Base-by-base conservation (phyloP, 2,888 invertebrate species). In the Tenthredo livida region DNA sequence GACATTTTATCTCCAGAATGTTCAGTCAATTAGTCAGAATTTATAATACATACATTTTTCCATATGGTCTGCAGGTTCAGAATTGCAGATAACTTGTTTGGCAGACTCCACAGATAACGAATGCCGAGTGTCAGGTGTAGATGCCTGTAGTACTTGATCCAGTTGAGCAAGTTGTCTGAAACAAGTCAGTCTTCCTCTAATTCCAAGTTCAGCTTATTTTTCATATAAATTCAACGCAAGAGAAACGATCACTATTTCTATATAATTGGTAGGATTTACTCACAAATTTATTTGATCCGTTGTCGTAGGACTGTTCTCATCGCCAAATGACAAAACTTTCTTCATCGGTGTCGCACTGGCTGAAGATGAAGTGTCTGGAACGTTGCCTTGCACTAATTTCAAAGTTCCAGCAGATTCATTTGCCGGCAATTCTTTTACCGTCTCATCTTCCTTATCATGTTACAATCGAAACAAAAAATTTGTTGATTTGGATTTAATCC, bases 131-230 rank as follows among this genome's bases (percentile, higher is more conserved):
- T 93, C 91, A 1, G 91, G 87, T 1, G 90, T 90, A 84, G 89
- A 89, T 84, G 84, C 89, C 87, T 90, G 89, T 73, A 93, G 88
- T 61, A 91, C 88, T 86, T 92, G 88, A 85, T 92, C 90, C 37
- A 93, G 87, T 50, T 92, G 89, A 25, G 90, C 91, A 84, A 93
- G 88, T 89, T 92, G 91, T 33, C 91, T 92, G 25, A 73, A 87
- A 86, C 10, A 80, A 65, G 84, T 33, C 10, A 40, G 4, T 61
- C 73, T 78, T 67, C 15, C 9, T 54, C 9, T 54, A 67, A 80
- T 70, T 37, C 12, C 33, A 17, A 72, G 50, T 17, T 25, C 29
- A 33, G 25, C 84, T 75, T 75, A 33, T n/a, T 6, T 10, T 25
- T 10, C 47, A 75, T 33, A 12, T 10, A 33, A 78, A 54, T 54